These are phyloP conservation scores for Drosophila robusta DNA, from an alignment of 2,888 invertebrate species.

Conservation along the genomic window DNA sequence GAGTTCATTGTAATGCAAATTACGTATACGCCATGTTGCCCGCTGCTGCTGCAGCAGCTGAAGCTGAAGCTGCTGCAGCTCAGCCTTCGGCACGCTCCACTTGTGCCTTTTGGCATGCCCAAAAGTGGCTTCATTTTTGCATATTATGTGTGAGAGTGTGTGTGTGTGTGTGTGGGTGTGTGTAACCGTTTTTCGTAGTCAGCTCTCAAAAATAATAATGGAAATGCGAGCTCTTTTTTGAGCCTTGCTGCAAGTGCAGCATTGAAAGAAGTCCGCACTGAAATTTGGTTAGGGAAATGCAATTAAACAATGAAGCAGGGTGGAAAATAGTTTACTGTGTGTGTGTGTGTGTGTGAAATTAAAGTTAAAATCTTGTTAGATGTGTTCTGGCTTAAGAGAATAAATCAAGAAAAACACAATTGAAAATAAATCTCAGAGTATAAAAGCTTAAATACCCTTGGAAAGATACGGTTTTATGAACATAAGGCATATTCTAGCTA, in stretches of 20 bases:
- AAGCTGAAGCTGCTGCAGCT: conserved; percentile 10
- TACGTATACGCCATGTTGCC: conserved; percentile 67
- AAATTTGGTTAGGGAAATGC: conserved; percentile 54
- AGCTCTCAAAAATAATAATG: conserved; percentile 54
- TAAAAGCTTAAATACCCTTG: not conserved
- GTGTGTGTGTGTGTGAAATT: conserved; percentile 5
- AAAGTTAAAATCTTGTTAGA: not conserved
- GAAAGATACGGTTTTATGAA: not conserved
- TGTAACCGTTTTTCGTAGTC: conserved; percentile 35
- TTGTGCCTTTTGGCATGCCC: not conserved
- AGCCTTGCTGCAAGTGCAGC: conserved; percentile 17
- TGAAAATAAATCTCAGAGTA: not conserved
- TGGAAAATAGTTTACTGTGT: conserved; percentile 40
- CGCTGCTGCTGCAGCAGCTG: conserved; percentile 18
- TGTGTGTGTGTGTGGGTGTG: conserved; percentile 15
- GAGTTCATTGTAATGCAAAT: conserved; percentile 75
- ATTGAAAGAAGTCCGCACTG: conserved; percentile 28
- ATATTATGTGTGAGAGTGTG: conserved; percentile 11
- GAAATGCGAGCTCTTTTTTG: conserved; percentile 32
- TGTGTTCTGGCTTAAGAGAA: not conserved
- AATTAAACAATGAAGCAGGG: conserved; percentile 50
- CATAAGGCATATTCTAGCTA: no score
- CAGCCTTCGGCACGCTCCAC: not conserved
- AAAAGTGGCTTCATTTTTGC: conserved; percentile 16
- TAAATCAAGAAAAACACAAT: not conserved